Evolutionary conservation across 2,888 invertebrate species (phyloP).

Genomic region (Cyrtodaria siliqua): DNA sequence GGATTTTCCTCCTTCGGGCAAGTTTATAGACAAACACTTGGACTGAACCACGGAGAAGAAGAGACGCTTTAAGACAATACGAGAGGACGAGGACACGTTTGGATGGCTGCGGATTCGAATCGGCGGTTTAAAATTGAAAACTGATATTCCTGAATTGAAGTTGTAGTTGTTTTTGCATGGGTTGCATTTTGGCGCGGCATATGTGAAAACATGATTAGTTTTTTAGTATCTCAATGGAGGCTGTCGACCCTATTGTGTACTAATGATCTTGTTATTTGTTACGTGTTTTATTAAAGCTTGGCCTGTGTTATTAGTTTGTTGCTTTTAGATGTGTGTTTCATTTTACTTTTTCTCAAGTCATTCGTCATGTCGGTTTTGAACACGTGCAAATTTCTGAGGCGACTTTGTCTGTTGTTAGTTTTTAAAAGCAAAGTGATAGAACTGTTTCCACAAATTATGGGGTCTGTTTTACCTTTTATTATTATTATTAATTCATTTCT

Average conservation of each 20-base stretch:
- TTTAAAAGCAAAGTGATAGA: too few species aligned
- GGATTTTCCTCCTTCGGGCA: constrained; percentile 55
- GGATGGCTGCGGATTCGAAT: constrained; percentile 33
- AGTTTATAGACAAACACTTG: constrained; percentile 47
- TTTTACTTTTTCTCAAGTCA: too few species aligned
- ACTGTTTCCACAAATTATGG: too few species aligned
- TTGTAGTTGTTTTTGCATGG: constrained; percentile 5
- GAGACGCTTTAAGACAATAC: constrained; percentile 33
- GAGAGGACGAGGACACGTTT: constrained; percentile 31
- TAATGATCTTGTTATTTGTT: background rate
- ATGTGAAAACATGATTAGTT: constrained; percentile 28
- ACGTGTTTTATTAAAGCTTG: too few species aligned
- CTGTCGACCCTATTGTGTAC: background rate
- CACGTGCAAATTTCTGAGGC: too few species aligned
- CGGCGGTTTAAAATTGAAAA: constrained; percentile 37
- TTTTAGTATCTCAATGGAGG: constrained; percentile 10
- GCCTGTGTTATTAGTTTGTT: too few species aligned
- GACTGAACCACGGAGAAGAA: background rate
- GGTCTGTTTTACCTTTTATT: too few species aligned
- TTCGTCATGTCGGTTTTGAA: too few species aligned
- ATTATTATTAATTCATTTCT: too few species aligned
- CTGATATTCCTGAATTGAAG: constrained; percentile 16
- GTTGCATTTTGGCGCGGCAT: constrained; percentile 24
- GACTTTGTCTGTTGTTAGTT: too few species aligned
- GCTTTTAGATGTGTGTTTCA: too few species aligned